Evolutionary conservation across 2,888 invertebrate genomes (phyloP), one percentile per base, ranked within the genome.

Genomic region (Sarcophaga caerulescens): DNA sequence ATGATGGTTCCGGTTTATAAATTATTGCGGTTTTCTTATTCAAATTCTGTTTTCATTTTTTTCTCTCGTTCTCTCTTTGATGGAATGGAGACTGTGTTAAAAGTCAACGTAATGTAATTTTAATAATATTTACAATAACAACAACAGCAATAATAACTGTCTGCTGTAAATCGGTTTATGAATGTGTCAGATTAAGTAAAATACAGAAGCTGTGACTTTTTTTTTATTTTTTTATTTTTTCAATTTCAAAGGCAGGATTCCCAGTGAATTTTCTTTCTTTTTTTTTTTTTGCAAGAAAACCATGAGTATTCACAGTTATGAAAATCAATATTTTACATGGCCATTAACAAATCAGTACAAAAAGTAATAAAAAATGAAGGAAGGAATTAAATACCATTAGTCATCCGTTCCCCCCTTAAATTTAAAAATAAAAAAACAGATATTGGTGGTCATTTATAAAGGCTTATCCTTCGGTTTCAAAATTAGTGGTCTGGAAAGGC

Each of bases 71-170:
- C 17, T 52, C 14, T 52, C 17, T 52, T 52, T 52, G 17, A 52
- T 17, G 73, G 62, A n/a, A n/a, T n/a, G n/a, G n/a, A n/a, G n/a
- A n/a, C n/a, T n/a, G n/a, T n/a, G 73, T 47, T 52, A 52, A 81
- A 74, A 81, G 71, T 81, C 66, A 77, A 25, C 35, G 71, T 85
- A 81, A 81, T 81, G 81, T 65, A 76, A 85, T 85, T 81, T 81
- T 85, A 85, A 85, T 85, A 77, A 69, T 71, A 63, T 77, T 81
- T 35, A 35, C 35, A 35, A 35, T 10, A 35, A 10, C 35, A 35
- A 35, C 35, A 35, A 35, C 35, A 35, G 8, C 10, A 35, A 35
- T 52, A 77, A 81, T 71, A 73, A 81, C 81, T 77, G 81, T 81
- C 77, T 76, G 63, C 76, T 66, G 35, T 71, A 77, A 81, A 77